A percentile compares a stretch with the other conserved stretches of the same genome.
Conservation (phyloP, 2,113 vertebrate genomes). For the Poecile atricapillus region DNA sequence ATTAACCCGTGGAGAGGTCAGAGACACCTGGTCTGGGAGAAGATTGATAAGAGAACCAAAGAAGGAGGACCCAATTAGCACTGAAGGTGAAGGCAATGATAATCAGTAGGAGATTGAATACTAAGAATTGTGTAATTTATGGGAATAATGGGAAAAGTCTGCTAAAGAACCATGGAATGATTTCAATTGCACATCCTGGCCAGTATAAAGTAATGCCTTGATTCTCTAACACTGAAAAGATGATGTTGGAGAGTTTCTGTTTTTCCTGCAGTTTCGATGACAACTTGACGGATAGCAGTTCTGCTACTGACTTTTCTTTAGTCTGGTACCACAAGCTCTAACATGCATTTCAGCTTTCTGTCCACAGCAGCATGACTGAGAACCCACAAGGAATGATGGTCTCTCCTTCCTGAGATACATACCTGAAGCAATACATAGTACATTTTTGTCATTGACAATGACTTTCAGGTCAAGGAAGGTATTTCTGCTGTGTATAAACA, state of each 20-base stretch:
- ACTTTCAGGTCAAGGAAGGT: not conserved
- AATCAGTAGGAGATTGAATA: not conserved
- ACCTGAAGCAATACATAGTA: not conserved
- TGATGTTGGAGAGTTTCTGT: not conserved
- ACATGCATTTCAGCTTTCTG: not conserved
- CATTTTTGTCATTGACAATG: not conserved
- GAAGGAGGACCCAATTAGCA: not conserved
- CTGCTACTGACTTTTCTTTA: not conserved
- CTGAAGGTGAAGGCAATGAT: not conserved
- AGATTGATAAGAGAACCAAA: not conserved
- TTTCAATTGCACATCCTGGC: not conserved
- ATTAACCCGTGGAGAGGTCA: not conserved
- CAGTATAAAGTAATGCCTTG: not conserved
- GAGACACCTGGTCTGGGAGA: not conserved
- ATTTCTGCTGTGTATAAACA: not conserved
- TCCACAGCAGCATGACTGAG: not conserved
- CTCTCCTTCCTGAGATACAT: not conserved
- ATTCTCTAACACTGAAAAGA: not conserved
- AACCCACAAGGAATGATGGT: not conserved
- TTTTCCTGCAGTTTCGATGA: accelerated
- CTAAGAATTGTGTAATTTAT: not conserved
- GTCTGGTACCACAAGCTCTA: not conserved
- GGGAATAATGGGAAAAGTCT: not conserved
- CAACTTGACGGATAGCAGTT: not conserved
- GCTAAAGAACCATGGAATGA: not conserved